Evolutionary conservation across 2,113 vertebrate species (phyloP).

Genomic region (Paraplagusia blochii): DNA sequence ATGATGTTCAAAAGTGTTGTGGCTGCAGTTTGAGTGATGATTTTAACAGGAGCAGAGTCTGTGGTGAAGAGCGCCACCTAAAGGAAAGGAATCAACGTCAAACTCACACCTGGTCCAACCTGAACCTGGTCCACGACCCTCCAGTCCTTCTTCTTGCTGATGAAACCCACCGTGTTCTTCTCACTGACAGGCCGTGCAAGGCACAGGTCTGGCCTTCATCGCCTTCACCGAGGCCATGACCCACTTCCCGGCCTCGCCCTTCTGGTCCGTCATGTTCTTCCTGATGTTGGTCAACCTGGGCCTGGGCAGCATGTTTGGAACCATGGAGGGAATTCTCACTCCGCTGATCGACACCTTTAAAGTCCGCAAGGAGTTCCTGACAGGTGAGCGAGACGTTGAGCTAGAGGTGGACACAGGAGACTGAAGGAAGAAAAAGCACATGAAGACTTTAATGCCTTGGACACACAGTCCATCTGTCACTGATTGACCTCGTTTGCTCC

Average conservation of each 20-base stretch:
- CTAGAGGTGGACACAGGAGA: not conserved
- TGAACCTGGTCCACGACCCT: too few relatives aligned
- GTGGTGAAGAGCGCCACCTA: too few relatives aligned
- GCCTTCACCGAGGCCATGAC: conserved; percentile 99
- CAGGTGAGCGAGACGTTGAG: conserved; percentile 59
- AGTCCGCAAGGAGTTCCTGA: conserved; percentile 93
- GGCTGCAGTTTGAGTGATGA: too few relatives aligned
- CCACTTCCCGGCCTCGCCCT: conserved; percentile 93
- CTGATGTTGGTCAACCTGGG: conserved; percentile 96
- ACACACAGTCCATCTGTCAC: too few relatives aligned
- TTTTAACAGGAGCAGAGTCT: too few relatives aligned
- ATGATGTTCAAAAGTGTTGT: too few relatives aligned
- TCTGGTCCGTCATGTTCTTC: conserved; percentile 99
- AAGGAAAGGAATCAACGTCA: too few relatives aligned
- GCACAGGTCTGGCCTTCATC: conserved; percentile 95
- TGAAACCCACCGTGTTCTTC: not conserved
- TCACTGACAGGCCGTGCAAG: conserved; percentile 85
- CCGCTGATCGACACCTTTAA: conserved; percentile 94
- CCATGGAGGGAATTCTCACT: conserved; percentile 94
- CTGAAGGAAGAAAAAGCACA: too few relatives aligned
- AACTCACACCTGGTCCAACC: too few relatives aligned
- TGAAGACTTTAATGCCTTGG: too few relatives aligned
- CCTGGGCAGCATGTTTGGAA: conserved; percentile 98
- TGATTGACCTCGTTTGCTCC: too few relatives aligned
- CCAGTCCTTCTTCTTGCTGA: not conserved